These are phyloP conservation scores for Tortrix viridana DNA, from an alignment of 2,888 invertebrate species.

Conservation along the genomic window DNA sequence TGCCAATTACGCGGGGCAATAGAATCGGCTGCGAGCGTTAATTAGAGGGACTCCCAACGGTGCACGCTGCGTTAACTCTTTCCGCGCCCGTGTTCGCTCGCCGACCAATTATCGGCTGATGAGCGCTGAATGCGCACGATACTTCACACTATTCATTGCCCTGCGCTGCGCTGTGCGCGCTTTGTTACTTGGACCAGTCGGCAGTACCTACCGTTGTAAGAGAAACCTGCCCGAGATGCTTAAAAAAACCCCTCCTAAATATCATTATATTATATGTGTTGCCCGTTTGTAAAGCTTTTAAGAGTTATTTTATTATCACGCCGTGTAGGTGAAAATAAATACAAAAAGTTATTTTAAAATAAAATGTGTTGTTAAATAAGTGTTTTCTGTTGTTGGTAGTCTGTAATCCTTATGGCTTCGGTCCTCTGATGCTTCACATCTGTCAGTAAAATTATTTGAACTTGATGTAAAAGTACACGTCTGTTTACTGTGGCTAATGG, in stretches of 20 bases:
- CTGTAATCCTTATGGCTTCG: conserved; percentile 51
- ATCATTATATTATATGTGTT: background rate
- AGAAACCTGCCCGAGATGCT: background rate
- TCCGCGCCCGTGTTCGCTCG: conserved; percentile 59
- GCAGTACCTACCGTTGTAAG: background rate
- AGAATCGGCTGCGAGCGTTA: conserved; percentile 61
- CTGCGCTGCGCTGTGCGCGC: conserved; percentile 58
- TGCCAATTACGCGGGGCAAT: conserved; percentile 63
- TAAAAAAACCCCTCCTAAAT: no score
- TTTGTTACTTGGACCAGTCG: conserved; percentile 11
- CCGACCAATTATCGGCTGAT: conserved; percentile 77
- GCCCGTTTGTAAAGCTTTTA: background rate
- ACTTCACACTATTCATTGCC: conserved; percentile 68
- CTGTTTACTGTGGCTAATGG: conserved; percentile 72
- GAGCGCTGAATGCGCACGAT: conserved; percentile 68
- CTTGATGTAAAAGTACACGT: conserved; percentile 45
- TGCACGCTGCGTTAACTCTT: conserved; percentile 56
- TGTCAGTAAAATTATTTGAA: conserved; percentile 31
- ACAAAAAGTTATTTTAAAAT: conserved; percentile 20
- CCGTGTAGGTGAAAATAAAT: conserved; percentile 22
- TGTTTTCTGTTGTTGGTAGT: conserved; percentile 61
- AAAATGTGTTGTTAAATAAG: conserved; percentile 42
- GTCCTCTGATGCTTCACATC: conserved; percentile 42
- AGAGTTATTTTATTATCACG: background rate
- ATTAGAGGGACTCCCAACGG: conserved; percentile 69